phyloP scores from a whole-genome alignment of 2,888 invertebrate genomes.

The Phyllotreta striolata region DNA sequence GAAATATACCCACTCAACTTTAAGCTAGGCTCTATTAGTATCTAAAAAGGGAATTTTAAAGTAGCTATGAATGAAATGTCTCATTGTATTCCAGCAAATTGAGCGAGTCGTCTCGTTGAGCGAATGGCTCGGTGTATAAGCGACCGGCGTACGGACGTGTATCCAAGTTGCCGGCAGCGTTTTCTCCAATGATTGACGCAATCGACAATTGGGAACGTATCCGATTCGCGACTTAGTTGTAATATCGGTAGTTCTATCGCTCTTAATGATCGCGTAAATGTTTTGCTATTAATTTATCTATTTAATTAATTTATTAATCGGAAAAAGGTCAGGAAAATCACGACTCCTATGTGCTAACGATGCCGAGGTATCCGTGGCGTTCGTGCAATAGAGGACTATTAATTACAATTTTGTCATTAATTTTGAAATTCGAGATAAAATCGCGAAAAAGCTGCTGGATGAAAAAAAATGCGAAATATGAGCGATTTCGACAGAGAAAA shows the following conservation, averaged over 20 bases:
- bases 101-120: background rate
- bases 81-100: too few species aligned
- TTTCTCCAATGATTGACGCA: conserved; percentile 4
- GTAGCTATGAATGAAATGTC: too few species aligned
- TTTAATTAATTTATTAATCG: conserved; percentile 36
- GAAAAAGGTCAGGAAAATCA: conserved; percentile 40
- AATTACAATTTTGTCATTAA: too few species aligned
- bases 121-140: background rate
- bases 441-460: too few species aligned
- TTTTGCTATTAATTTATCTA: conserved; percentile 8
- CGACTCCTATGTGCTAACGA: conserved; percentile 33
- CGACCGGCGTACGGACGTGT: background rate
- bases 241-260: conserved; percentile 15
- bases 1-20: too few species aligned
- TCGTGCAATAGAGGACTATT: conserved; percentile 7
- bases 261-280: conserved; percentile 22
- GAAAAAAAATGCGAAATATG: too few species aligned
- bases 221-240: conserved; percentile 7
- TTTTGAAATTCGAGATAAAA: too few species aligned
- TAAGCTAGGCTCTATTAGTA: too few species aligned
- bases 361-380: conserved; percentile 25
- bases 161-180: background rate
- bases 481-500: too few species aligned
- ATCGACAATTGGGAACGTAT: conserved; percentile 8
- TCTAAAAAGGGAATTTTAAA: too few species aligned